Percentiles rank a stretch among this genome's conserved stretches.
phyloP scores from a whole-genome alignment of 2,797 vertebrate genomes.

The Megaceryle alcyon region DNA sequence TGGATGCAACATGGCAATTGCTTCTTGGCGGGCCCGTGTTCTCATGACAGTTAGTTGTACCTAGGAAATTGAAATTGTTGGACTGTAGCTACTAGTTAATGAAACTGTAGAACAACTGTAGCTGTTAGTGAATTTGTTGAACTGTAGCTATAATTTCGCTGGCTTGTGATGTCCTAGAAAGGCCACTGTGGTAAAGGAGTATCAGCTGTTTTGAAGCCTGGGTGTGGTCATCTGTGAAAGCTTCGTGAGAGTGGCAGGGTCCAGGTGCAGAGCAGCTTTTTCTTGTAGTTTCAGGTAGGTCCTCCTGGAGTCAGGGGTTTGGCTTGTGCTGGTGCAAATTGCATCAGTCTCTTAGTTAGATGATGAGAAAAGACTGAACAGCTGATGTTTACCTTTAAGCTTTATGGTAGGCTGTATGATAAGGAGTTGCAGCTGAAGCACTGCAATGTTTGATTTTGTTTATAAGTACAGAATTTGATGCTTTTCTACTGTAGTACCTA shows the following conservation, averaged over 20 bases:
- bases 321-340: no score
- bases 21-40: rapidly evolving
- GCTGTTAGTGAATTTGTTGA: no score
- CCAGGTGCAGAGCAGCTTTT: not conserved
- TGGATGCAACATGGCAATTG: rapidly evolving
- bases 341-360: rapidly evolving
- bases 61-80: no score
- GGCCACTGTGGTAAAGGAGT: rapidly evolving
- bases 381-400: rapidly evolving
- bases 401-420: rapidly evolving
- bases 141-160: rapidly evolving
- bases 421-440: not conserved
- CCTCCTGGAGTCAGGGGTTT: no score
- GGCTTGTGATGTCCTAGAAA: rapidly evolving
- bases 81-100: no score
- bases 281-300: rapidly evolving
- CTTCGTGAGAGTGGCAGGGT: no score
- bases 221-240: rapidly evolving
- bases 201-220: rapidly evolving
- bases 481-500: rapidly evolving
- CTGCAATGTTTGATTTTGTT: not conserved
- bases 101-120: no score
- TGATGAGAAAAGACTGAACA: rapidly evolving
- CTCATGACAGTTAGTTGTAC: no score
- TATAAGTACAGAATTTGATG: not conserved